phyloP scores from a whole-genome alignment of 2,888 invertebrate genomes.

The Tillus elongatus region DNA sequence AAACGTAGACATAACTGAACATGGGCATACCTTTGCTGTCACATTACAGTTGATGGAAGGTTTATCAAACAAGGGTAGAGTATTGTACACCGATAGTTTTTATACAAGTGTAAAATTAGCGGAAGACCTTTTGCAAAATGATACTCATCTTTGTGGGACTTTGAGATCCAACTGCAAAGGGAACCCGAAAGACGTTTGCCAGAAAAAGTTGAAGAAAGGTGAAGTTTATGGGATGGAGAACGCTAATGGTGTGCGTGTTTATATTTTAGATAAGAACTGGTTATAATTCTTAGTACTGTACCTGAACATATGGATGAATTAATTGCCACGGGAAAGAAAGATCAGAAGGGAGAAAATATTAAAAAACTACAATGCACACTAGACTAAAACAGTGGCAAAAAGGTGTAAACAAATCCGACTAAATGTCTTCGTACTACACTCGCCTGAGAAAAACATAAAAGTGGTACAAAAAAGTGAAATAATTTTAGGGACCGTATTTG shows the following conservation, averaged over 20 bases:
- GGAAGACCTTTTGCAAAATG: not conserved
- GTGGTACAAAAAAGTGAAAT: not conserved
- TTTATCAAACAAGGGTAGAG: constrained; percentile 6
- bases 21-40: constrained; percentile 6
- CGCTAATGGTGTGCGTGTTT: not conserved
- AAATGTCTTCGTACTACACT: constrained; percentile 6
- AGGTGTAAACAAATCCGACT: constrained; percentile 1
- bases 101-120: constrained; percentile 13
- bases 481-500: not conserved
- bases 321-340: too few species aligned
- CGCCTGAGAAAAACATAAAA: constrained; percentile 3
- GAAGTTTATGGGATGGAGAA: not conserved
- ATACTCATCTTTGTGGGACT: constrained; percentile 10
- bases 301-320: too few species aligned
- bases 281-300: constrained; percentile 1
- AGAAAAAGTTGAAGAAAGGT: too few species aligned
- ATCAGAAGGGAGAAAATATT: not conserved
- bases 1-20: constrained; percentile 1
- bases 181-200: not conserved
- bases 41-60: constrained; percentile 5
- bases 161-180: constrained; percentile 6
- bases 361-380: constrained; percentile 3
- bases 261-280: not conserved
- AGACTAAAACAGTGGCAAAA: constrained; percentile 5
- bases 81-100: constrained; percentile 14